Percentiles rank a stretch among this genome's conserved stretches.
Evolutionary conservation across 2,888 invertebrate species (phyloP).

Genomic region (Macrophya annulata): DNA sequence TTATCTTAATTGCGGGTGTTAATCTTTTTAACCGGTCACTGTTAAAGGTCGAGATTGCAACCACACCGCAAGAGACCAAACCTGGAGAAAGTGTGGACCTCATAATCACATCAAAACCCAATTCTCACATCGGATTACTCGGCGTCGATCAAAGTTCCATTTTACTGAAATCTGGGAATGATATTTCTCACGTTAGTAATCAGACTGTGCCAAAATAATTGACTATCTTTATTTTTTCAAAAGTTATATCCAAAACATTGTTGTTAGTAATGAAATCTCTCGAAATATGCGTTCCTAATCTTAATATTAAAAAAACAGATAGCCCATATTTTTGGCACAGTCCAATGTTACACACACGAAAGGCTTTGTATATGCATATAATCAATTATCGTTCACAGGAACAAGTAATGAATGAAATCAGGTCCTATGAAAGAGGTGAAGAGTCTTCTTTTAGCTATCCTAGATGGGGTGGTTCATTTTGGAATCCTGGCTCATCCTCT

Average conservation of each 20-base stretch:
- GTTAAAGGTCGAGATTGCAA: constrained; percentile 85
- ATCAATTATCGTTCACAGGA: constrained; percentile 73
- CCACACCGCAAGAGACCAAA: constrained; percentile 84
- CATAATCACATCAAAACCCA: constrained; percentile 89
- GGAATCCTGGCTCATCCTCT: constrained; percentile 84
- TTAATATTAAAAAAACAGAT: too few species aligned
- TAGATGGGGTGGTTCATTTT: constrained; percentile 78
- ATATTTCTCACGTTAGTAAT: constrained; percentile 81
- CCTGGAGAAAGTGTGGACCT: constrained; percentile 91
- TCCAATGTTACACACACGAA: too few species aligned
- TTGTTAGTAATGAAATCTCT: too few species aligned
- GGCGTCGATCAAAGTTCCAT: constrained; percentile 94
- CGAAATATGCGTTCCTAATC: too few species aligned
- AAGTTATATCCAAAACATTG: too few species aligned
- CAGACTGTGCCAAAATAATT: too few species aligned
- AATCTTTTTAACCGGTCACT: not conserved
- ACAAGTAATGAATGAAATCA: constrained; percentile 83
- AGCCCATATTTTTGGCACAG: too few species aligned
- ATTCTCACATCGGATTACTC: constrained; percentile 92
- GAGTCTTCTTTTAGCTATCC: constrained; percentile 79
- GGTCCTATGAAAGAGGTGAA: constrained; percentile 82
- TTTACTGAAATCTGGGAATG: constrained; percentile 87
- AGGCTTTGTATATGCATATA: not conserved
- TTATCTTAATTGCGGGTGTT: not conserved
- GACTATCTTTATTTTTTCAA: not conserved